A percentile compares a stretch with the other conserved stretches of the same genome.
phyloP scores from a whole-genome alignment of 2,797 vertebrate genomes.

The Hybognathus amarus region DNA sequence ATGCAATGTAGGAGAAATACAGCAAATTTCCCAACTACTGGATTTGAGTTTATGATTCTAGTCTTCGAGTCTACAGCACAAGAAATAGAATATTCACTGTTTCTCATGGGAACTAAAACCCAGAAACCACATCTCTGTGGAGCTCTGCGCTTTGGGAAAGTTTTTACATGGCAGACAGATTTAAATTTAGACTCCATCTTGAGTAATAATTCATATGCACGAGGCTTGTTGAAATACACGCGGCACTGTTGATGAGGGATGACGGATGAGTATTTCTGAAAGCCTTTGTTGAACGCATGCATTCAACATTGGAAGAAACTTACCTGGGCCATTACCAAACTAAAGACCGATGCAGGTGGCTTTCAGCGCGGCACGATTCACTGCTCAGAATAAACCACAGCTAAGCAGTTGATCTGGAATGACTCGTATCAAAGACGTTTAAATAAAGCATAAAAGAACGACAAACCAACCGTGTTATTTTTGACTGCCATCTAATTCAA shows the following conservation, averaged over 20 bases:
- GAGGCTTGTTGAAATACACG: constrained; percentile 42
- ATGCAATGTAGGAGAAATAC: neutral
- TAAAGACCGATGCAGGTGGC: neutral
- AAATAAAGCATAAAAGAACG: neutral
- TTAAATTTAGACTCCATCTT: constrained; percentile 46
- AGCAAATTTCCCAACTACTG: neutral
- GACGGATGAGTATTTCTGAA: constrained; percentile 7
- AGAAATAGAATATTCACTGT: neutral
- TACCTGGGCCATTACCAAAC: constrained; percentile 3
- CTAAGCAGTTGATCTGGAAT: neutral
- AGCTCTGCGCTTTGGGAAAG: neutral
- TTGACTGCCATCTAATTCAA: neutral
- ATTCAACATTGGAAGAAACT: constrained; percentile 15
- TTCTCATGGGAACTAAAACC: constrained; percentile 11
- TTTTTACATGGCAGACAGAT: constrained; percentile 10
- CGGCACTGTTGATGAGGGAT: neutral
- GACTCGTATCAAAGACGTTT: neutral
- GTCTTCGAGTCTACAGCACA: neutral
- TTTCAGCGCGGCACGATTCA: neutral
- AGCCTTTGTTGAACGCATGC: neutral
- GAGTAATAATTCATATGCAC: constrained; percentile 48
- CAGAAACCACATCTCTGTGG: constrained; percentile 20
- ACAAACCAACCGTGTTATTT: neutral
- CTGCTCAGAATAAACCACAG: neutral
- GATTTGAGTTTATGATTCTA: constrained; percentile 1